Base-by-base conservation (phyloP, 2,888 invertebrate species). In the Caenorhabditis plicata region DNA sequence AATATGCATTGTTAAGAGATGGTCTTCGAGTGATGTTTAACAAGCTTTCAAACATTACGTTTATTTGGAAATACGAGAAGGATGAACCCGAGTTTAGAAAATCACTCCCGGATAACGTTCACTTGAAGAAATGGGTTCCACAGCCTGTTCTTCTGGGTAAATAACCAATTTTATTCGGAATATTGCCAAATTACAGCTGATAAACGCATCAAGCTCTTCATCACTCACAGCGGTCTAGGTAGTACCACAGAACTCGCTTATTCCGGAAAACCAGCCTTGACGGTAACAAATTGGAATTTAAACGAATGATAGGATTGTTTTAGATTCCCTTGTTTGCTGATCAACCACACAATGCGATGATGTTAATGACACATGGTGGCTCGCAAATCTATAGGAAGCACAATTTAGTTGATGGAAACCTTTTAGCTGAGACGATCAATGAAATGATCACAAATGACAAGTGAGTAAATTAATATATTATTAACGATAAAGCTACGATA, bases 61-160 rank as follows among this genome's bases (percentile, higher is more conserved):
- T 64, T 31, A 54, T 64, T 8, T 64, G 63, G 63, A 64, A 64
- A 19, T 64, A 64, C 35, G 63, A 63, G 22, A 47, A 53, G 32
- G 39, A 53, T 31, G 57, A 52, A 15, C 23, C 22, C 17, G 38
- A 48, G 11, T 17, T 53, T 11, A 29, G 11, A 20, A 32, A 38
- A 4, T 31, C n/a, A 13, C 32, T 61, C 9, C 61, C 61, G 4
- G 27, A 29, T 1, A 55, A 62, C 29, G 51, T 52, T 2, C 26
- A 45, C 36, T 15, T 54, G 8, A 43, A 29, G 31, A 50, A 49
- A 27, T 61, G 61, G 61, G 43, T 61, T 15, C 61, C 61, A 33
- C 61, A 61, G 13, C 32, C 50, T 1, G 46, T 54, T 3, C 31
- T 61, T 4, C 22, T 54, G 3, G 46, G 47, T 45, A 17, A n/a